Evolutionary conservation across 2,113 vertebrate species (phyloP).

Genomic region (Bubalus kerabau): DNA sequence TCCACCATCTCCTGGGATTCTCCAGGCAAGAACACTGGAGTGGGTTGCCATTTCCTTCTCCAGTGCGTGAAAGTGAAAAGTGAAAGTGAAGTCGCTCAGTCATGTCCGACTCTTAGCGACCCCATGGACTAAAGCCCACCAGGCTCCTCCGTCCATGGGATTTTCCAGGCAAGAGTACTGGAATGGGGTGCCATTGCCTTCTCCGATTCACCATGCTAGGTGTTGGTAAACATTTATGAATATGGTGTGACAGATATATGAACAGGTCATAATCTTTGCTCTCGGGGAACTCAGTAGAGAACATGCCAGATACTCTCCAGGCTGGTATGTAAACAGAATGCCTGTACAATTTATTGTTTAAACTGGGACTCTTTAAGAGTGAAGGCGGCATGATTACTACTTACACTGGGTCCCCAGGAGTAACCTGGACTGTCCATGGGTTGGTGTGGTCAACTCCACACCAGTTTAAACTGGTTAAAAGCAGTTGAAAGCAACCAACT

Average conservation of each 20-base stretch:
- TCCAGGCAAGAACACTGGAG: too few relatives aligned
- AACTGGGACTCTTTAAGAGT: neutral
- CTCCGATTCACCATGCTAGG: rapidly evolving
- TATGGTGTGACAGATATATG: rapidly evolving
- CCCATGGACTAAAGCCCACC: too few relatives aligned
- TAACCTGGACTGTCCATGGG: too few relatives aligned
- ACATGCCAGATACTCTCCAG: too few relatives aligned
- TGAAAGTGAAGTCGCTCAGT: too few relatives aligned
- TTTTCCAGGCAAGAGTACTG: too few relatives aligned
- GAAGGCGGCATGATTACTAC: rapidly evolving
- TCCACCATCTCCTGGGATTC: too few relatives aligned
- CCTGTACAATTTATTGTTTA: neutral
- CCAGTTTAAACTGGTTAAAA: neutral
- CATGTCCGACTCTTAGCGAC: too few relatives aligned
- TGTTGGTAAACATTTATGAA: rapidly evolving
- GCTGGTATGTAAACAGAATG: neutral
- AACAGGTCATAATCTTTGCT: too few relatives aligned
- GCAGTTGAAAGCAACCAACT: neutral
- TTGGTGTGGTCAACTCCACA: rapidly evolving
- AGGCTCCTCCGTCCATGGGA: rapidly evolving
- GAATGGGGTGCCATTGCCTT: too few relatives aligned
- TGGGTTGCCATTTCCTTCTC: too few relatives aligned
- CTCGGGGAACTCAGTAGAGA: neutral
- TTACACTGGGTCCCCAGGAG: neutral
- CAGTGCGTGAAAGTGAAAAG: too few relatives aligned